Evolutionary conservation across 2,888 invertebrate genomes (phyloP).

Genomic region (Agrotis exclamationis): DNA sequence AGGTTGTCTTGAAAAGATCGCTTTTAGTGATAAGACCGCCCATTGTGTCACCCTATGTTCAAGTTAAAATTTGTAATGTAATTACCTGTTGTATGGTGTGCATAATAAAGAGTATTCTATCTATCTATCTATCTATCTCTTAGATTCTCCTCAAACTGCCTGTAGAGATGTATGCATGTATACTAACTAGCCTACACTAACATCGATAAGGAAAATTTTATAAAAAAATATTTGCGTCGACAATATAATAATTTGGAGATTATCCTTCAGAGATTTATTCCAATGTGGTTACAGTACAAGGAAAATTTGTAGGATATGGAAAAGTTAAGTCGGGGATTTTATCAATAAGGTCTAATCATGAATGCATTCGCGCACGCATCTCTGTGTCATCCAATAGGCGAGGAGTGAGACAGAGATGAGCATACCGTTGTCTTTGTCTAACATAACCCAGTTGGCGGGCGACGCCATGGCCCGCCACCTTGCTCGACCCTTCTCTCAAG

Average conservation of each 20-base stretch:
- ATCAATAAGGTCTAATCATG: slow-evolving; percentile 67
- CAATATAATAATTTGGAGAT: no score
- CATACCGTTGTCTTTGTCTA: slow-evolving; percentile 71
- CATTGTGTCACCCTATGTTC: no score
- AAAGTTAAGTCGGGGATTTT: slow-evolving; percentile 32
- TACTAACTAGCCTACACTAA: no score
- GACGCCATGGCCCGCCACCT: slow-evolving; percentile 76
- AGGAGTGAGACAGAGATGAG: slow-evolving; percentile 74
- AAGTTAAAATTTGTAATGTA: no score
- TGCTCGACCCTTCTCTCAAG: slow-evolving; percentile 80
- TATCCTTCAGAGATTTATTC: slow-evolving; percentile 13
- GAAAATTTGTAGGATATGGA: slow-evolving; percentile 32
- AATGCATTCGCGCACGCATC: slow-evolving; percentile 70
- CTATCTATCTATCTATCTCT: no score
- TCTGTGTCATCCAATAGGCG: slow-evolving; percentile 60
- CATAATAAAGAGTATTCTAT: no score
- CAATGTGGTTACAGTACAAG: slow-evolving; percentile 26
- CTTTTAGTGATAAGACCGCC: no score
- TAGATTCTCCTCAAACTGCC: slow-evolving; percentile 16
- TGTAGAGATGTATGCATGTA: slow-evolving; percentile 1
- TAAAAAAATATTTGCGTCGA: slow-evolving; percentile 33
- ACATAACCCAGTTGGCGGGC: slow-evolving; percentile 80
- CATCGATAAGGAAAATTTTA: slow-evolving; percentile 41
- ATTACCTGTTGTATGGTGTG: no score
- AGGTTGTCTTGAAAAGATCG: no score